Evolutionary conservation across 2,888 invertebrate species (phyloP).

Genomic region (Eugnorisma glareosa): DNA sequence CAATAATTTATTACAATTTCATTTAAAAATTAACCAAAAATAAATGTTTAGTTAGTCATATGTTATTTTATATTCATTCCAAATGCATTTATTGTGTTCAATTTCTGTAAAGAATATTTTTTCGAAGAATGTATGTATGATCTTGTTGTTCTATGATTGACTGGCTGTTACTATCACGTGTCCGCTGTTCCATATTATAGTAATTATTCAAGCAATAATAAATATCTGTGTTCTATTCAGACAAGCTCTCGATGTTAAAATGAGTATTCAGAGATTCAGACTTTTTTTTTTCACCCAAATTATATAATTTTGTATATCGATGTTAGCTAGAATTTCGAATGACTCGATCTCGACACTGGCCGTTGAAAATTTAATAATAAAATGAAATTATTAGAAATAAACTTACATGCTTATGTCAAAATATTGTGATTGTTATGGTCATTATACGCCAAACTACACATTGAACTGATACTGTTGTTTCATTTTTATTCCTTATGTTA

Average conservation of each 20-base stretch:
- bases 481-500: slow-evolving; percentile 26
- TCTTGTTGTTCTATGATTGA: background rate
- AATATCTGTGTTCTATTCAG: background rate
- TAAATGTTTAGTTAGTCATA: slow-evolving; percentile 15
- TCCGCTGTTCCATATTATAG: background rate
- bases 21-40: slow-evolving; percentile 40
- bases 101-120: slow-evolving; percentile 13
- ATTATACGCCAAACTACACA: slow-evolving; percentile 75
- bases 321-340: slow-evolving; percentile 34
- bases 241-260: slow-evolving; percentile 4
- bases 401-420: slow-evolving; percentile 9
- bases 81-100: slow-evolving; percentile 60
- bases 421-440: slow-evolving; percentile 65
- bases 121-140: background rate
- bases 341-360: slow-evolving; percentile 7
- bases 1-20: slow-evolving; percentile 27
- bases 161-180: background rate
- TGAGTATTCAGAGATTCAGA: slow-evolving; percentile 1
- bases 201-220: background rate
- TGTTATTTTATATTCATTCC: slow-evolving; percentile 56
- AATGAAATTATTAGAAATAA: background rate
- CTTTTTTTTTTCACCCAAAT: background rate
- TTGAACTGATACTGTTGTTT: slow-evolving; percentile 64
- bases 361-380: slow-evolving; percentile 10
- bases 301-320: background rate